phyloP scores from a whole-genome alignment of 2,797 vertebrate species.

The Acridotheres tristis region DNA sequence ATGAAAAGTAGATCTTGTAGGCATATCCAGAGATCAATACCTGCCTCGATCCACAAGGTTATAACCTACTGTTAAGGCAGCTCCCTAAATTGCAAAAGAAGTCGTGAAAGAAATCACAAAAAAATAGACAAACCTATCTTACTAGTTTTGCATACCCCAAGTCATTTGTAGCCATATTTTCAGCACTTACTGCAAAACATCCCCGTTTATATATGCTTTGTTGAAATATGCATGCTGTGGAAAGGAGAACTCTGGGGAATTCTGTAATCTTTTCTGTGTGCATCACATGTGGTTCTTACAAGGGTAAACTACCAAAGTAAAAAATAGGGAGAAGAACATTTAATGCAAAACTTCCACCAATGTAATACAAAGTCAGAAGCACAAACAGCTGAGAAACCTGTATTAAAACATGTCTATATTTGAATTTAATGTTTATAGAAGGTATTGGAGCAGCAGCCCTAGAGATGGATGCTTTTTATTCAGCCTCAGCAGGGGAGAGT shows the following conservation, averaged over 20 bases:
- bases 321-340: neutral
- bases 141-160: neutral
- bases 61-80: neutral
- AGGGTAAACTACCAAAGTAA: neutral
- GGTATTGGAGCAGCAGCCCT: neutral
- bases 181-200: neutral
- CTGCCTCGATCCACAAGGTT: neutral
- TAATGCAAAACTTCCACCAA: neutral
- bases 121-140: neutral
- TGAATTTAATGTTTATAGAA: neutral
- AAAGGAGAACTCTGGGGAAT: neutral
- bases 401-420: neutral
- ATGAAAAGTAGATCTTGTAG: neutral
- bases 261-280: neutral
- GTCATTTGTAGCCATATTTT: neutral
- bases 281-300: neutral
- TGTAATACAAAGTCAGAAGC: neutral
- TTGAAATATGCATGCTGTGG: neutral
- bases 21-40: neutral
- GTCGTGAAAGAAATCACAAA: neutral
- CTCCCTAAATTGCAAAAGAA: neutral
- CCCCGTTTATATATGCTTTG: neutral
- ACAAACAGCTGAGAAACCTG: neutral
- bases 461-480: neutral
- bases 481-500: neutral